A percentile compares a stretch with the other conserved stretches of the same genome.
Evolutionary conservation across 1,140 invertebrate genomes (phyloP).

Genomic region (Bombus superbus): DNA sequence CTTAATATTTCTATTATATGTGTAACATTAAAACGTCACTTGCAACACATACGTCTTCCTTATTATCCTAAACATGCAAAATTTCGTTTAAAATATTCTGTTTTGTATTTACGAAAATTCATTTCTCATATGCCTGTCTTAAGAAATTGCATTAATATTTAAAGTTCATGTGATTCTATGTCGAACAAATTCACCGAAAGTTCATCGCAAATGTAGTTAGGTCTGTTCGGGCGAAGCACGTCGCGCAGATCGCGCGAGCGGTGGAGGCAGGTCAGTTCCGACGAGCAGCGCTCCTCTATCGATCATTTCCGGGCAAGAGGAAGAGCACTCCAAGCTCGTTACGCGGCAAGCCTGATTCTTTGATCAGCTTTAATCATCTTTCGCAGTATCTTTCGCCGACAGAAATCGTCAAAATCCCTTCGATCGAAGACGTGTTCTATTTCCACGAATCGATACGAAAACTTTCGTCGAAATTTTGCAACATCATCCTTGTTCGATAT

Average conservation of each 20-base stretch:
- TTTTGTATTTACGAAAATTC: not conserved
- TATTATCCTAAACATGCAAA: not conserved
- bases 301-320: slow-evolving; percentile 53
- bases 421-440: not conserved
- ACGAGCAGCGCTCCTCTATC: slow-evolving; percentile 51
- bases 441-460: not conserved
- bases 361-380: slow-evolving; percentile 36
- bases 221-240: slow-evolving; percentile 27
- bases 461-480: not conserved
- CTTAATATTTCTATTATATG: not conserved
- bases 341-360: slow-evolving; percentile 37
- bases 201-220: not conserved
- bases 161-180: not conserved
- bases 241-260: slow-evolving; percentile 10
- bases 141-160: not conserved
- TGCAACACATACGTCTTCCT: not conserved
- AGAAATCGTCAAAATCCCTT: slow-evolving; percentile 23
- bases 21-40: not conserved
- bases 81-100: not conserved
- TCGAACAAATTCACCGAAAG: not conserved
- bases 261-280: slow-evolving; percentile 67
- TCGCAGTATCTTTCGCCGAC: not conserved
- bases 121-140: not conserved
- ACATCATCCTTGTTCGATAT: not conserved
- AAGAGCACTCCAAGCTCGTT: slow-evolving; percentile 47